Conservation (phyloP, 53 echinoderm and acorn worm species). For the Apostichopus leukothele region DNA sequence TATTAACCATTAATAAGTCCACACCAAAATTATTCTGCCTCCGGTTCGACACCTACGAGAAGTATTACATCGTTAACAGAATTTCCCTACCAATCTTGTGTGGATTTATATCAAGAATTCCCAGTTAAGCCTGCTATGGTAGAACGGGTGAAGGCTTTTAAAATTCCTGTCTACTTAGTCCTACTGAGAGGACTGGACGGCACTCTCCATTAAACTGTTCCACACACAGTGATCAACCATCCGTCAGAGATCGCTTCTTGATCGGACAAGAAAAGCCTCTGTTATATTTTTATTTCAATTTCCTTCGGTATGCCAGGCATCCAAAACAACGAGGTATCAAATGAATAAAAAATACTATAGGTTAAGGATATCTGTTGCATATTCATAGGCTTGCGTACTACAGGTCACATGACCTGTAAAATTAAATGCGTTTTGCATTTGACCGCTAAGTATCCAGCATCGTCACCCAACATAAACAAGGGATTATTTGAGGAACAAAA, state of each 20-base stretch:
- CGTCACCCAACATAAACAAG: no score
- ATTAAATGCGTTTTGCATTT: no score
- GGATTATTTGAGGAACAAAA: no score
- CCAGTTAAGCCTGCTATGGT: background rate
- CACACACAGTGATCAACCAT: background rate
- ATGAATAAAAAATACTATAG: background rate
- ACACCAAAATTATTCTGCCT: no score
- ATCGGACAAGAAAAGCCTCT: background rate
- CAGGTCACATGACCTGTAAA: no score
- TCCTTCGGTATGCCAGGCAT: constrained; percentile 16
- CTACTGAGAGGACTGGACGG: constrained; percentile 11
- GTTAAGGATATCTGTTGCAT: background rate
- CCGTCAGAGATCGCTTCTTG: background rate
- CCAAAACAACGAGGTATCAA: background rate
- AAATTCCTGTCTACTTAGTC: constrained; percentile 10
- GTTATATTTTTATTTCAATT: constrained; percentile 22
- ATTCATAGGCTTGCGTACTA: no score
- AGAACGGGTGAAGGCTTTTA: constrained; percentile 4
- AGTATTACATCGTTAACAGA: background rate
- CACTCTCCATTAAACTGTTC: constrained; percentile 14
- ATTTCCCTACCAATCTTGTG: background rate
- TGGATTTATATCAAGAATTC: background rate
- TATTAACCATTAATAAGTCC: no score
- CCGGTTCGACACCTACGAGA: no score
- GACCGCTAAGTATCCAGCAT: no score